phyloP scores from a whole-genome alignment of 2,113 vertebrate genomes.

The Sterna hirundo region DNA sequence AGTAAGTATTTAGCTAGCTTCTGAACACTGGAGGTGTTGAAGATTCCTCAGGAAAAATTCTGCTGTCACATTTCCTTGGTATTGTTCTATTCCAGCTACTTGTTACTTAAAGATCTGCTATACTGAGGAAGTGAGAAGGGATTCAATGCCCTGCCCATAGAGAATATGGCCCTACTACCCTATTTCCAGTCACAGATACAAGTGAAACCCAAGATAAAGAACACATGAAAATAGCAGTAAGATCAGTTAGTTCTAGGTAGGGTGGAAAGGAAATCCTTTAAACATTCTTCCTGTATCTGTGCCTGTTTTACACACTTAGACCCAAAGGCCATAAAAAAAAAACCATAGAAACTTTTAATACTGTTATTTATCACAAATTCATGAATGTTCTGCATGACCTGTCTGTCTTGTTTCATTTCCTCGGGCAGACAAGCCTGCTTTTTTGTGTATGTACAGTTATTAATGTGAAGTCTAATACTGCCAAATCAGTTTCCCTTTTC shows the following conservation, averaged over 20 bases:
- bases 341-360: not conserved
- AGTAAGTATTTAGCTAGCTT: not conserved
- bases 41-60: not conserved
- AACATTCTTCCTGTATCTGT: not conserved
- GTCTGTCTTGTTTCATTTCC: not conserved
- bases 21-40: not conserved
- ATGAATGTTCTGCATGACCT: not conserved
- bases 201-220: not conserved
- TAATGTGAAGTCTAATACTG: not conserved
- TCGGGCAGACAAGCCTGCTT: not conserved
- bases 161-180: not conserved
- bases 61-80: not conserved
- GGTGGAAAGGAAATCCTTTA: not conserved
- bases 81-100: not conserved
- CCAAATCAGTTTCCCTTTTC: not conserved
- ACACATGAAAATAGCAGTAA: not conserved
- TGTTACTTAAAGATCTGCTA: not conserved
- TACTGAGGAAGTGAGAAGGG: not conserved
- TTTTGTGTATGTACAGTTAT: not conserved
- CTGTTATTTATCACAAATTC: not conserved
- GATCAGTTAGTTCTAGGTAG: not conserved
- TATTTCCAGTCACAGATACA: fast-evolving
- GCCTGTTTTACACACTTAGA: not conserved
- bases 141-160: not conserved
- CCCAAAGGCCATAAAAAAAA: not conserved